phyloP scores from a whole-genome alignment of 1,140 invertebrate genomes.

The Ylistrum balloti region DNA sequence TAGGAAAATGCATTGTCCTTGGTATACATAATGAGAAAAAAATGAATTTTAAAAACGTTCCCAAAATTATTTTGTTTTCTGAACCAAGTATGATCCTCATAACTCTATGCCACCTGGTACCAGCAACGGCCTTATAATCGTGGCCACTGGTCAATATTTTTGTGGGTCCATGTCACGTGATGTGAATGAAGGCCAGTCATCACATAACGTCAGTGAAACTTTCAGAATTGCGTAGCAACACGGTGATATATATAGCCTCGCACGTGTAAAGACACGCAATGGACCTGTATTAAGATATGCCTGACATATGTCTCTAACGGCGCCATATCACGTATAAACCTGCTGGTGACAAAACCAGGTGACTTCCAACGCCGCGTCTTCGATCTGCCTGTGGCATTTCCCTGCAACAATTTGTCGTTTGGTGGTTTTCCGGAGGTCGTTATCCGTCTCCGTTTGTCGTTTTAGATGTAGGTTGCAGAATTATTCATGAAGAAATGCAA shows the following conservation, averaged over 20 bases:
- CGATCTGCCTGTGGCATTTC: background rate
- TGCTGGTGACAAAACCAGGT: background rate
- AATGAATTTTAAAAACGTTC: too few relatives aligned
- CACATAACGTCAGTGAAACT: slow-evolving; percentile 27
- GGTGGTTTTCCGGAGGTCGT: background rate
- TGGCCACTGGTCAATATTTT: background rate
- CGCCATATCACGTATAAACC: background rate
- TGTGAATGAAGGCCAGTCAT: background rate
- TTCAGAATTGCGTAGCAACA: background rate
- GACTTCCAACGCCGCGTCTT: background rate
- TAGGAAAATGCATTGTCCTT: too few relatives aligned
- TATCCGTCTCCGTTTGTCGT: slow-evolving; percentile 5
- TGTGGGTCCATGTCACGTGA: too few relatives aligned
- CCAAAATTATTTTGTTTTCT: too few relatives aligned
- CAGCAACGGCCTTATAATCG: background rate
- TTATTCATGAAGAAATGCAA: slow-evolving; percentile 27
- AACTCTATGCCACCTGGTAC: too few relatives aligned
- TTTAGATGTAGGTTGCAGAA: slow-evolving; percentile 20
- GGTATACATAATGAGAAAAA: too few relatives aligned
- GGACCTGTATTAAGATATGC: background rate
- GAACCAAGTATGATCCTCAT: too few relatives aligned
- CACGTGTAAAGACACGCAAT: background rate
- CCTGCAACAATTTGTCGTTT: slow-evolving; percentile 4
- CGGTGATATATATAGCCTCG: background rate
- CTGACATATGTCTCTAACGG: background rate